Conservation (phyloP, 1,140 invertebrate species). For the Caenorhabditis briggsae region DNA sequence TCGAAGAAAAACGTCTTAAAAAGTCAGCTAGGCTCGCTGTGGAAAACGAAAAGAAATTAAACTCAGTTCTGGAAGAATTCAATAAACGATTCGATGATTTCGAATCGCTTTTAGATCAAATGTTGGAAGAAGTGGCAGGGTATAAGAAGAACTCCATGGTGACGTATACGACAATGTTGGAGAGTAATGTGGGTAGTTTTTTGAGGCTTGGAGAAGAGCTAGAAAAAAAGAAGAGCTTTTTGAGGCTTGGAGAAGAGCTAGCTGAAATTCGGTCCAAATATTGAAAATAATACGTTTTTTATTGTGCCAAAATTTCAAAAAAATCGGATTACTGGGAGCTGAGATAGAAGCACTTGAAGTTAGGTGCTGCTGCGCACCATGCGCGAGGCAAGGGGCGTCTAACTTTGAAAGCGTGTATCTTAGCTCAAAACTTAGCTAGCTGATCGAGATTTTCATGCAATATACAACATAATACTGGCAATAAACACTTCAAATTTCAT, state of each 20-base stretch:
- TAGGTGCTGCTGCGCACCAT: background rate
- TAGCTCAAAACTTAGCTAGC: too few species aligned
- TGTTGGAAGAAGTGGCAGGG: background rate
- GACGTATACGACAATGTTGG: background rate
- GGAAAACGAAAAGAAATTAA: slow-evolving; percentile 33
- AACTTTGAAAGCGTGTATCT: too few species aligned
- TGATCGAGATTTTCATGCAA: too few species aligned
- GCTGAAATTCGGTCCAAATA: background rate
- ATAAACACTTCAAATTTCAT: too few species aligned
- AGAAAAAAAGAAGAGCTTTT: background rate
- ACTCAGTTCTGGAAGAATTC: background rate
- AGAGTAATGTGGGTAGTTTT: background rate
- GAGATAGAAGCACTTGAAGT: background rate
- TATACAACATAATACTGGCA: too few species aligned
- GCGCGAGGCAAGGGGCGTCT: too few species aligned
- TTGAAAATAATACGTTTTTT: background rate
- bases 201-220: background rate
- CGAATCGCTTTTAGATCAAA: background rate
- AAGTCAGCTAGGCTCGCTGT: background rate
- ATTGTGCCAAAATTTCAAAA: background rate
- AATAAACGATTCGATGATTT: background rate
- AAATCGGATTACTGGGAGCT: background rate
- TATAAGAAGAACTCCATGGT: background rate
- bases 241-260: background rate
- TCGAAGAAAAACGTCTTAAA: background rate